These are phyloP conservation scores for Eunapius fragilis DNA, from an alignment of 37 sponge, comb jelly and placozoan species.

Conservation along the genomic window DNA sequence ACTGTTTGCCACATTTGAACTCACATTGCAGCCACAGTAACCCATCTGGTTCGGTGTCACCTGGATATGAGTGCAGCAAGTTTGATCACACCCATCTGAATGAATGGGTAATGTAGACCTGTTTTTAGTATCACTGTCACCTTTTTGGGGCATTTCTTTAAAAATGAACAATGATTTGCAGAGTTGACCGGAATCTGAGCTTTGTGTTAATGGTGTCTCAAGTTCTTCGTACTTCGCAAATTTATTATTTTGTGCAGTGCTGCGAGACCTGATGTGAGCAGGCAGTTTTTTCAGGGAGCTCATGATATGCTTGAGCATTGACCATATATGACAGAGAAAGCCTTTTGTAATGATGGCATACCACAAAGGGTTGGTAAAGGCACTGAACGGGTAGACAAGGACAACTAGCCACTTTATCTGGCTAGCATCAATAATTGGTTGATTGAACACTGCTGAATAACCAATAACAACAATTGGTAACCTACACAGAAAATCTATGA, in stretches of 20 bases:
- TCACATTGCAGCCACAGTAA: not conserved
- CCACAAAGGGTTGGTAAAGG: slow-evolving; percentile 83
- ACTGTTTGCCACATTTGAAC: not conserved
- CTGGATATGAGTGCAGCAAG: not conserved
- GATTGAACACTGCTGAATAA: slow-evolving; percentile 44
- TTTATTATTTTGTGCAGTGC: not conserved
- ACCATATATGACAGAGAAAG: slow-evolving; percentile 31
- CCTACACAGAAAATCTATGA: slow-evolving; percentile 81
- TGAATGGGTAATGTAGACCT: not conserved
- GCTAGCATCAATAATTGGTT: slow-evolving; percentile 12
- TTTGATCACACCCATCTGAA: not conserved
- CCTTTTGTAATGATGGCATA: slow-evolving; percentile 79
- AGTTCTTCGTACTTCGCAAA: not conserved
- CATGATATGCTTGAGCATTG: not conserved
- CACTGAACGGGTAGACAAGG: slow-evolving; percentile 81
- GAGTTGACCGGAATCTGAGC: not conserved
- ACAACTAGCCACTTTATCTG: slow-evolving; percentile 76
- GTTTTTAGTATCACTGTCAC: not conserved
- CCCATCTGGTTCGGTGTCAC: not conserved
- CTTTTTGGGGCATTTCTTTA: not conserved
- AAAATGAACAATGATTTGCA: not conserved
- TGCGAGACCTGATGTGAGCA: not conserved
- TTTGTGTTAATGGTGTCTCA: not conserved
- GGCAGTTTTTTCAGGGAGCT: not conserved
- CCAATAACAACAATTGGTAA: slow-evolving; percentile 72